Percentiles rank a stretch among this genome's conserved stretches.
phyloP scores from a whole-genome alignment of 2,888 invertebrate genomes.

The Apamea anceps region DNA sequence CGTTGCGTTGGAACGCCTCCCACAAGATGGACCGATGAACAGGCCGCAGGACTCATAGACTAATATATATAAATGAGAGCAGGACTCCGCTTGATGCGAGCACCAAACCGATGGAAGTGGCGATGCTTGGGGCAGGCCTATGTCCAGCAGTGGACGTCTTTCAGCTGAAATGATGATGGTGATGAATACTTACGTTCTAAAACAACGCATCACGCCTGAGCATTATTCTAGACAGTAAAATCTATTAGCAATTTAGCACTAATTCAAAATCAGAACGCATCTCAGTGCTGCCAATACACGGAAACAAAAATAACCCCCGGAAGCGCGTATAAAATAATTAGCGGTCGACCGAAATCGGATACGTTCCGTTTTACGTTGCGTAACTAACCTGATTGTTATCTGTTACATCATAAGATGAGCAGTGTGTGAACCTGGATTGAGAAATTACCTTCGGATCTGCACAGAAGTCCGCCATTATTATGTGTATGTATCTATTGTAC shows the following conservation, averaged over 20 bases:
- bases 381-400: conserved; percentile 62
- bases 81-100: too few species aligned
- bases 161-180: background rate
- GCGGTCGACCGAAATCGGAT: conserved; percentile 53
- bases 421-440: conserved; percentile 65
- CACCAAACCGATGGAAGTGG: too few species aligned
- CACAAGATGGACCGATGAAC: too few species aligned
- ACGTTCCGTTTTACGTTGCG: conserved; percentile 61
- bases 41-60: too few species aligned
- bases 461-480: conserved; percentile 53
- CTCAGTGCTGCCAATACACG: conserved; percentile 44
- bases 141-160: background rate
- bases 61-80: too few species aligned
- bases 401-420: conserved; percentile 61
- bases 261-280: conserved; percentile 33
- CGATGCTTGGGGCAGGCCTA: too few species aligned
- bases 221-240: background rate
- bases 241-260: background rate
- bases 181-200: too few species aligned
- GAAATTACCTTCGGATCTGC: conserved; percentile 51
- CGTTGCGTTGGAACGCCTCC: too few species aligned
- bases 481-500: conserved; percentile 42
- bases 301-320: conserved; percentile 49
- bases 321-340: conserved; percentile 60
- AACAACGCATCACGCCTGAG: background rate